These are phyloP conservation scores for Sarcophaga peregrina DNA, from an alignment of 1,140 invertebrate species.

Conservation along the genomic window DNA sequence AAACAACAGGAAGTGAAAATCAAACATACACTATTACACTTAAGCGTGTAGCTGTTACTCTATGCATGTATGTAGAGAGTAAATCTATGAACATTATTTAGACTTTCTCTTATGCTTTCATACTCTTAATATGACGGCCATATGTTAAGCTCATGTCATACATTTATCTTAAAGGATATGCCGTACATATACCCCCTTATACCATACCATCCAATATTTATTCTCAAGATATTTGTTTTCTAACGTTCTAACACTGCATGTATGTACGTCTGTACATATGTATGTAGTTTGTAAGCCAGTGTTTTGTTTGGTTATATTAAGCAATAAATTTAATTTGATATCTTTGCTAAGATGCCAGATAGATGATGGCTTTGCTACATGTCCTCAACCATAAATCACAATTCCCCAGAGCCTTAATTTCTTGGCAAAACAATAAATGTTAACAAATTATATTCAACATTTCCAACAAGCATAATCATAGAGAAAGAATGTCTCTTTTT, in stretches of 20 bases:
- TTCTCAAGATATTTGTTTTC: conserved; percentile 28
- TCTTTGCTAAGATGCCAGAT: not conserved
- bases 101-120: not conserved
- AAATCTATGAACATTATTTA: conserved; percentile 18
- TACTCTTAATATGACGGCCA: conserved; percentile 37
- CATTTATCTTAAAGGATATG: conserved; percentile 17
- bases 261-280: not conserved
- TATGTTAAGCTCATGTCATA: not conserved
- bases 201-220: not conserved
- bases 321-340: conserved; percentile 61
- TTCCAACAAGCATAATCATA: no score
- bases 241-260: not conserved
- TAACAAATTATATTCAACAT: conserved; percentile 34
- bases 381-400: conserved; percentile 36
- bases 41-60: not conserved
- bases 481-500: not conserved
- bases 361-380: not conserved
- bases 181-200: not conserved
- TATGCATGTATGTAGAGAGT: no score
- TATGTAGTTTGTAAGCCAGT: conserved; percentile 8
- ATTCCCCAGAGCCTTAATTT: conserved; percentile 32
- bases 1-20: not conserved
- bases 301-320: conserved; percentile 20
- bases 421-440: conserved; percentile 18
- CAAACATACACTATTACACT: not conserved